A percentile compares a stretch with the other conserved stretches of the same genome.
Conservation (phyloP, 2,888 invertebrate genomes). For the Seladonia tumulorum region DNA sequence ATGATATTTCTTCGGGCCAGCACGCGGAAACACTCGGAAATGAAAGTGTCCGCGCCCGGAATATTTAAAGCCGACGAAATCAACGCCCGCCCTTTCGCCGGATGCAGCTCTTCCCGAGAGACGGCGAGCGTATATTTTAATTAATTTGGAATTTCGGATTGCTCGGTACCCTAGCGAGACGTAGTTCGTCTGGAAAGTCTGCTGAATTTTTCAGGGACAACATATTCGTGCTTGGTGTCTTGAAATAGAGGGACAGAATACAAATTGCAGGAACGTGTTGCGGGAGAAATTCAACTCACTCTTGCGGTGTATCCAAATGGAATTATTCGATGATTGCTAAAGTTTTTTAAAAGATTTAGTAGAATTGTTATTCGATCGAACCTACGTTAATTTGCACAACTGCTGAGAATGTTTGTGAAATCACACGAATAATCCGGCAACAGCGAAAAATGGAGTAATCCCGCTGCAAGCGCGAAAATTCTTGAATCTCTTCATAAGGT, state of each 20-base stretch:
- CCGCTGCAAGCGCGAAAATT: background rate
- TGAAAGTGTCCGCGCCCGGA: slow-evolving; percentile 75
- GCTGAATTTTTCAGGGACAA: no score
- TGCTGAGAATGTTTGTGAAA: background rate
- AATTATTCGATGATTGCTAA: no score
- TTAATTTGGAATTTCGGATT: slow-evolving; percentile 1
- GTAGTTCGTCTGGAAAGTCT: background rate
- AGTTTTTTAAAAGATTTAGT: no score
- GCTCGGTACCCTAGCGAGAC: background rate
- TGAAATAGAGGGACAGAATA: no score
- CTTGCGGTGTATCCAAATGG: no score
- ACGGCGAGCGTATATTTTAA: background rate
- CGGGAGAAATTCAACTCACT: no score
- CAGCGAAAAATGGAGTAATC: background rate
- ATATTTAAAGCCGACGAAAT: slow-evolving; percentile 70
- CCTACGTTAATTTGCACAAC: background rate
- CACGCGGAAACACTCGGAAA: slow-evolving; percentile 71
- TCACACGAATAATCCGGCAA: background rate
- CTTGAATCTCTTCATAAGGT: background rate
- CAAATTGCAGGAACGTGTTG: no score
- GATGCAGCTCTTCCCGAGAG: background rate
- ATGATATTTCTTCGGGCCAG: slow-evolving; percentile 72
- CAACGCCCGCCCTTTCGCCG: background rate
- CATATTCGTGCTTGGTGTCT: no score
- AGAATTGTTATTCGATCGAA: no score